Evolutionary conservation across 2,797 vertebrate species (phyloP), one percentile per base, ranked within the genome.

Genomic region (Thamnophis elegans): DNA sequence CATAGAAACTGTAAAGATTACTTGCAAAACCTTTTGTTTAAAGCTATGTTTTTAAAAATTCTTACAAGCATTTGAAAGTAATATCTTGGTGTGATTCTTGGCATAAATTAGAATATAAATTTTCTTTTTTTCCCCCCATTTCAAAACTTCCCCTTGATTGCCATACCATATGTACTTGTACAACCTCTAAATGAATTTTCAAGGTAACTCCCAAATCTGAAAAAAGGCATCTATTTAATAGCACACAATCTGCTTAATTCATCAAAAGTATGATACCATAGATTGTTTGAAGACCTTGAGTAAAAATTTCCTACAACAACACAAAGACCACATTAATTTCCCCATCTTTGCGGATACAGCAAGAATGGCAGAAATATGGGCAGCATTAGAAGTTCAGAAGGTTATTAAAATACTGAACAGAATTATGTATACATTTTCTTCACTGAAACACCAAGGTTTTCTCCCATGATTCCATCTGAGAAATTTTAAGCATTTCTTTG

Each of bases 81-180:
- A 55, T 73, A 89, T 95, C 93, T 95, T 87, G 92, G 53, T 13
- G 8, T 94, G 93, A 96, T 92, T 95, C 95, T 92, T 95, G 96
- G 94, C 93, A 65, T 53, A 90, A 92, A 93, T 59, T 86, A 94
- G 88, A 93, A n/a, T 91, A 90, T 90, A 85, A 96, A 90, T 1
- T 88, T 91, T 91, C 88, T 96, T 95, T 91, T 96, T 94, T 88
- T 92, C 85, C 86, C 93, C 90, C 93, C 90, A 51, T 94, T 95
- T 93, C 89, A 90, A 53, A 92, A 90, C 25, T 9, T 3, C 42
- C 87, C 0, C 18, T 92, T 94, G 92, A 62, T 85, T 78, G 82
- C 91, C 59, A 65, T 5, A 89, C 82, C 62, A 86, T n/a, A 32
- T 42, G 85, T 93, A 91, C 16, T 25, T 93, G 85, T 85, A 89